A percentile compares a stretch with the other conserved stretches of the same genome.
These are phyloP conservation scores for Platyrinchus mystaceus DNA, from an alignment of 2,797 vertebrate species.

Conservation along the genomic window DNA sequence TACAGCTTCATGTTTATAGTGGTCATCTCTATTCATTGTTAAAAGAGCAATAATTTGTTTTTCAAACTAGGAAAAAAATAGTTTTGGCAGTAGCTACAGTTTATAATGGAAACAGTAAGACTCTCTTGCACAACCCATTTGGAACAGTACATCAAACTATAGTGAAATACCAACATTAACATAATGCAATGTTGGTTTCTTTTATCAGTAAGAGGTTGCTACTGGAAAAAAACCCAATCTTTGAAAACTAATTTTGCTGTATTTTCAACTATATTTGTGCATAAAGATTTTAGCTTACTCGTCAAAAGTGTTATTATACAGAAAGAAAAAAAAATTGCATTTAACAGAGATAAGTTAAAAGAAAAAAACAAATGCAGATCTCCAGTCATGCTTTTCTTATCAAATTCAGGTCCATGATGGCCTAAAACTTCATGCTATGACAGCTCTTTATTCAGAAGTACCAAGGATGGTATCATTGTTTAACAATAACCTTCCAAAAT, in stretches of 20 bases:
- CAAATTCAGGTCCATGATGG: not conserved
- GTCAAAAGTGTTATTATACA: not conserved
- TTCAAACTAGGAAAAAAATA: not conserved
- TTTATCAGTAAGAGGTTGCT: not conserved
- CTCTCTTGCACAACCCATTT: not conserved
- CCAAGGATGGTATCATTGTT: not conserved
- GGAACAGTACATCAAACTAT: not conserved
- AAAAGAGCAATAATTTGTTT: not conserved
- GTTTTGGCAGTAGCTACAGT: not conserved
- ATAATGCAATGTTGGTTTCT: not conserved
- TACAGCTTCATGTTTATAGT: not conserved
- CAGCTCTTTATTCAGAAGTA: not conserved
- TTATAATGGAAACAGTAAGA: not conserved
- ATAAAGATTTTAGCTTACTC: not conserved
- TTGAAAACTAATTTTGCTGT: not conserved
- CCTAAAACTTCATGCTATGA: not conserved
- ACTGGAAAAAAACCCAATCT: rapidly evolving
- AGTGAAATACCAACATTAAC: not conserved
- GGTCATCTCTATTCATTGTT: not conserved
- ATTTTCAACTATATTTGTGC: not conserved
- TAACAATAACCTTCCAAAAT: not conserved
- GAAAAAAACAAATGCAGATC: not conserved
- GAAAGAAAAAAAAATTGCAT: not conserved
- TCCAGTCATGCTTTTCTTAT: not conserved
- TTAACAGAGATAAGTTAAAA: not conserved